phyloP scores from a whole-genome alignment of 30 jellyfish, hydroid and myxozoan genomes.

The Cassiopea xamachana region DNA sequence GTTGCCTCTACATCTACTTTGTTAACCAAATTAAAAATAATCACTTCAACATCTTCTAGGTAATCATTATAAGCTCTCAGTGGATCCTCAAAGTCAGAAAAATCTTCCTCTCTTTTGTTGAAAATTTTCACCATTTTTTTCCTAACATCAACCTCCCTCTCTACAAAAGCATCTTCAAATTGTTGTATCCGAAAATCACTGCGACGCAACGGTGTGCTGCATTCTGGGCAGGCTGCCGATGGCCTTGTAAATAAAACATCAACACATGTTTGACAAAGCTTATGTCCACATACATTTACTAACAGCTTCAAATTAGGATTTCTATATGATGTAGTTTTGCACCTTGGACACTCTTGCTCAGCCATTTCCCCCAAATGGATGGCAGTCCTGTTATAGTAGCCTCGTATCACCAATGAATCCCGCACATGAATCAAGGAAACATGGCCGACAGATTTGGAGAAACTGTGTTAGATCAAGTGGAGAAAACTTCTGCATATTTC shows the following conservation, averaged over 20 bases:
- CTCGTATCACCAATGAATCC: slow-evolving; percentile 19
- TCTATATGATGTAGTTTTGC: slow-evolving; percentile 91
- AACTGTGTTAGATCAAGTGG: slow-evolving; percentile 38
- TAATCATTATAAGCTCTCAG: slow-evolving; percentile 84
- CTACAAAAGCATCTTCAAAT: slow-evolving; percentile 94
- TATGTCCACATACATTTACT: slow-evolving; percentile 97
- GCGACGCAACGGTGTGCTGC: slow-evolving; percentile 92
- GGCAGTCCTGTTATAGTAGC: slow-evolving; percentile 10
- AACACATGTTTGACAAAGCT: slow-evolving; percentile 96
- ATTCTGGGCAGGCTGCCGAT: slow-evolving; percentile 98
- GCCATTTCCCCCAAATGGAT: slow-evolving; percentile 54
- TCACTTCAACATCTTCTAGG: slow-evolving; percentile 91
- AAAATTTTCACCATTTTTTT: slow-evolving; percentile 76
- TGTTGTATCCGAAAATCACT: slow-evolving; percentile 93
- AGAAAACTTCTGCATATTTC: slow-evolving; percentile 80
- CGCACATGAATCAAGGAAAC: slow-evolving; percentile 17
- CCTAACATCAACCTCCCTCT: slow-evolving; percentile 93
- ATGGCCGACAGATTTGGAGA: slow-evolving; percentile 81
- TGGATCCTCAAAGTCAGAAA: slow-evolving; percentile 56
- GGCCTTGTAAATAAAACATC: slow-evolving; percentile 98
- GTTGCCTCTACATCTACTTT: slow-evolving; percentile 89
- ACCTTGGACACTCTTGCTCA: slow-evolving; percentile 95
- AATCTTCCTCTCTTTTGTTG: slow-evolving; percentile 91
- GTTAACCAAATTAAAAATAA: slow-evolving; percentile 85
- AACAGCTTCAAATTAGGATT: slow-evolving; percentile 85